These are phyloP conservation scores for Campoplex capitator DNA, from an alignment of 2,888 invertebrate genomes.

Conservation along the genomic window DNA sequence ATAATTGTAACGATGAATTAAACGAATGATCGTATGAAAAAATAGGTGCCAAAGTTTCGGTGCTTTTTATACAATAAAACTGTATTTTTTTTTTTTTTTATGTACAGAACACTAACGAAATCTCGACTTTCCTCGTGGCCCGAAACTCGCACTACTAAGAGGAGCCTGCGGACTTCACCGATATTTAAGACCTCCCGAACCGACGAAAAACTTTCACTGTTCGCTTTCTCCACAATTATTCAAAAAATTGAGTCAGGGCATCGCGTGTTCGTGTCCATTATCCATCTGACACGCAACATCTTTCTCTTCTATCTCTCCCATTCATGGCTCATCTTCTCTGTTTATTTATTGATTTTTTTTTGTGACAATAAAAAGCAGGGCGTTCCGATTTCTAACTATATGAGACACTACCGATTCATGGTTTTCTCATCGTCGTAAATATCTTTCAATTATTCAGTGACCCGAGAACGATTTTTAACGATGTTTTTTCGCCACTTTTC, in stretches of 20 bases:
- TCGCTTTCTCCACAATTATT: constrained; percentile 79
- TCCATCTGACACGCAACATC: constrained; percentile 43
- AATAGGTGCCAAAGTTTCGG: not conserved
- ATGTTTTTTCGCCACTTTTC: too few species aligned
- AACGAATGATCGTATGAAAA: not conserved
- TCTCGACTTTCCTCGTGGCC: constrained; percentile 56
- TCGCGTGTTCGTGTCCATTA: constrained; percentile 47
- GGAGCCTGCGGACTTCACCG: constrained; percentile 51
- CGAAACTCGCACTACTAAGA: constrained; percentile 54
- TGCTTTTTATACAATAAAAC: not conserved
- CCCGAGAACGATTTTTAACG: too few species aligned
- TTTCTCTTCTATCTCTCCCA: constrained; percentile 10
- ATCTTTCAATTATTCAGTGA: not conserved
- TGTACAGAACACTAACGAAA: constrained; percentile 25
- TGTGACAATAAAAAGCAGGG: not conserved
- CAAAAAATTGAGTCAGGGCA: constrained; percentile 73
- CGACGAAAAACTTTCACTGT: constrained; percentile 77
- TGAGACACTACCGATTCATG: not conserved
- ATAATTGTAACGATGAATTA: not conserved
- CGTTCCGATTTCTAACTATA: not conserved
- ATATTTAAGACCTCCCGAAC: constrained; percentile 63
- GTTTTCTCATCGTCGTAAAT: not conserved
- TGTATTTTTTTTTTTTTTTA: not conserved
- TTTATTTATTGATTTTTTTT: not conserved
- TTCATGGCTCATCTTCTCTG: not conserved